These are phyloP conservation scores for Daphoenositta chrysoptera DNA, from an alignment of 2,113 vertebrate species.

Conservation along the genomic window DNA sequence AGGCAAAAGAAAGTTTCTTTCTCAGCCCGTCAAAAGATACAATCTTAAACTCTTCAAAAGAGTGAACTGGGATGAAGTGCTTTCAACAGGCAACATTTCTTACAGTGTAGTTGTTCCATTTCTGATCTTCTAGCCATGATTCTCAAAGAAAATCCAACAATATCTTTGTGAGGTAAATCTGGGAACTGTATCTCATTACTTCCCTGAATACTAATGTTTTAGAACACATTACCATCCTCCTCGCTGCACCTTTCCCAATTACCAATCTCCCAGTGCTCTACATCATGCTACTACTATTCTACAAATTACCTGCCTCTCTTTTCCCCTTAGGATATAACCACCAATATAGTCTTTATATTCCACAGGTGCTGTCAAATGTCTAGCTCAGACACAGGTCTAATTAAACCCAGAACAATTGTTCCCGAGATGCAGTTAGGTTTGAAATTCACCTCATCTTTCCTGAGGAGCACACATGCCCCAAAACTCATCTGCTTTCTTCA, in stretches of 20 bases:
- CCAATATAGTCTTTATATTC: background rate
- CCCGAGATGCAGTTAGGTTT: background rate
- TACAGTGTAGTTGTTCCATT: background rate
- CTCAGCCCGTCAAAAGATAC: background rate
- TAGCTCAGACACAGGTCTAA: background rate
- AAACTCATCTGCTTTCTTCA: background rate
- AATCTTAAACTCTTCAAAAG: background rate
- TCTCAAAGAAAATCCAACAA: background rate
- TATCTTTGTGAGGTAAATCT: background rate
- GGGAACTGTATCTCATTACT: background rate
- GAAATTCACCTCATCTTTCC: background rate
- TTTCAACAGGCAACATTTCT: background rate
- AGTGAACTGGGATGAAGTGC: background rate
- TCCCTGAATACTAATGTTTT: background rate
- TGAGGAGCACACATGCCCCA: fast-evolving
- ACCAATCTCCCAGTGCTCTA: background rate
- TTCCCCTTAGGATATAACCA: background rate
- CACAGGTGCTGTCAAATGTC: background rate
- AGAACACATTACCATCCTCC: background rate
- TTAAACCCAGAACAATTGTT: background rate
- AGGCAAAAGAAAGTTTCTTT: background rate
- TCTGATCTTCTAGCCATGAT: background rate
- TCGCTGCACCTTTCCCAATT: background rate
- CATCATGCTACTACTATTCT: background rate
- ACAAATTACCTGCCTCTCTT: background rate